phyloP scores from a whole-genome alignment of 1,140 invertebrate genomes.

The Drosophila parvula region DNA sequence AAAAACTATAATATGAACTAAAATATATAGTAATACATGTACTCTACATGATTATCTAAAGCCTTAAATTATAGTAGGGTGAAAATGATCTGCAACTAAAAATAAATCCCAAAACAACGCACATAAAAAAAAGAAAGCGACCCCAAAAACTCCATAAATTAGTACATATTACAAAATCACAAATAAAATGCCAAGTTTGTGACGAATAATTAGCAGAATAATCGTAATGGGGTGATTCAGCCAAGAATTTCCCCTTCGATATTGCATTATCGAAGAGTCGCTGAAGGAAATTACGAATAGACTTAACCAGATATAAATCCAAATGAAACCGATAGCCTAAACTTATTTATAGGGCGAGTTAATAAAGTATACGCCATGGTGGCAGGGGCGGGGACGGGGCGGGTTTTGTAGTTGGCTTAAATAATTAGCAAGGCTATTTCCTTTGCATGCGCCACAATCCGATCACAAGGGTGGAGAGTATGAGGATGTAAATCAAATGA shows the following conservation, averaged over 20 bases:
- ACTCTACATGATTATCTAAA: background rate
- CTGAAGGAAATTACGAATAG: constrained; percentile 2
- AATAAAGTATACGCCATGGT: constrained; percentile 4
- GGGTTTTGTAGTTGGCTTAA: constrained; percentile 11
- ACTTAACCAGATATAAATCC: background rate
- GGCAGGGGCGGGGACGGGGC: background rate
- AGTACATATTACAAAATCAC: constrained; percentile 33
- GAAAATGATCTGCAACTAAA: background rate
- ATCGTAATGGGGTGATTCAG: constrained; percentile 30
- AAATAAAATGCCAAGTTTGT: background rate
- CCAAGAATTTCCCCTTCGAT: constrained; percentile 21
- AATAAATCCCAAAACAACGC: background rate
- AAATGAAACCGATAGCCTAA: constrained; percentile 12
- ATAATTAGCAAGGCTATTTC: constrained; percentile 63
- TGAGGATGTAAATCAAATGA: constrained; percentile 77
- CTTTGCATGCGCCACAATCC: constrained; percentile 16
- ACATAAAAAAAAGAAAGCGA: constrained; percentile 39
- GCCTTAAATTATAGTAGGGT: background rate
- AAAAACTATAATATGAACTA: background rate
- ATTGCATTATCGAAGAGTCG: background rate
- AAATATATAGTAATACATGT: background rate
- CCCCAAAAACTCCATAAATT: constrained; percentile 20
- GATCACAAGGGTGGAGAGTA: constrained; percentile 52
- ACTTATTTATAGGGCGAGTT: constrained; percentile 37
- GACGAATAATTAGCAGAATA: constrained; percentile 25